Percentiles rank a stretch among this genome's conserved stretches.
Evolutionary conservation across 2,888 invertebrate genomes (phyloP).

Genomic region (Drosophila cyrtoloma): DNA sequence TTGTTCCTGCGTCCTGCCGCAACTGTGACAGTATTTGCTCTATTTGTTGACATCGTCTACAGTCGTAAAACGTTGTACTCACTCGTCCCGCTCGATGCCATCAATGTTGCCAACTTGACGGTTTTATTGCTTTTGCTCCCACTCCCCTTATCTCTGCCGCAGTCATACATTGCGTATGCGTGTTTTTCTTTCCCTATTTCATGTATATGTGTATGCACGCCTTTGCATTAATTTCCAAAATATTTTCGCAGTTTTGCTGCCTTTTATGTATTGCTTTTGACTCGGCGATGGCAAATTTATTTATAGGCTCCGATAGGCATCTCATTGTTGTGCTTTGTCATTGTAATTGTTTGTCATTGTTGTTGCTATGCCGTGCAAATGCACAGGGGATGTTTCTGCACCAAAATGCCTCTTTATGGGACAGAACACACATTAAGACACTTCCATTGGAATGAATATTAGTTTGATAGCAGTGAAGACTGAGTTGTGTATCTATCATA

Average conservation of each 20-base stretch:
- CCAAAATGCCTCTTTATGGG: slow-evolving; percentile 5
- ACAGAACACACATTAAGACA: slow-evolving; percentile 9
- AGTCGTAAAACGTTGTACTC: slow-evolving; percentile 36
- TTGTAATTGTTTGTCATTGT: slow-evolving; percentile 46
- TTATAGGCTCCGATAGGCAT: slow-evolving; percentile 66
- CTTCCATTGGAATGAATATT: slow-evolving; percentile 18
- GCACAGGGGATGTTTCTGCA: slow-evolving; percentile 31
- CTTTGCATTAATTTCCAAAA: slow-evolving; percentile 65
- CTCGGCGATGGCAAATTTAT: slow-evolving; percentile 59
- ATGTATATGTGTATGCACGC: slow-evolving; percentile 32
- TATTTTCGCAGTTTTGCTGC: slow-evolving; percentile 42
- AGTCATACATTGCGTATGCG: slow-evolving; percentile 57
- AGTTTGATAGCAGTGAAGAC: slow-evolving; percentile 11
- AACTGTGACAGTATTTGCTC: slow-evolving; percentile 47
- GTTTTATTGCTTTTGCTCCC: slow-evolving; percentile 62
- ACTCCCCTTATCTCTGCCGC: slow-evolving; percentile 6
- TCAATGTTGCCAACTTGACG: slow-evolving; percentile 62
- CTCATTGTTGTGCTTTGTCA: slow-evolving; percentile 49
- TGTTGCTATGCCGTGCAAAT: slow-evolving; percentile 26
- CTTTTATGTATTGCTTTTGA: slow-evolving; percentile 52
- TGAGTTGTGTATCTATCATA: neutral
- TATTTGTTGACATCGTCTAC: slow-evolving; percentile 63
- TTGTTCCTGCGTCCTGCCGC: neutral
- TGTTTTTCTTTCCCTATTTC: slow-evolving; percentile 28
- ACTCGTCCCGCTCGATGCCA: slow-evolving; percentile 32